Evolutionary conservation across 2,797 vertebrate genomes (phyloP).

Genomic region (Sylvilagus floridanus): DNA sequence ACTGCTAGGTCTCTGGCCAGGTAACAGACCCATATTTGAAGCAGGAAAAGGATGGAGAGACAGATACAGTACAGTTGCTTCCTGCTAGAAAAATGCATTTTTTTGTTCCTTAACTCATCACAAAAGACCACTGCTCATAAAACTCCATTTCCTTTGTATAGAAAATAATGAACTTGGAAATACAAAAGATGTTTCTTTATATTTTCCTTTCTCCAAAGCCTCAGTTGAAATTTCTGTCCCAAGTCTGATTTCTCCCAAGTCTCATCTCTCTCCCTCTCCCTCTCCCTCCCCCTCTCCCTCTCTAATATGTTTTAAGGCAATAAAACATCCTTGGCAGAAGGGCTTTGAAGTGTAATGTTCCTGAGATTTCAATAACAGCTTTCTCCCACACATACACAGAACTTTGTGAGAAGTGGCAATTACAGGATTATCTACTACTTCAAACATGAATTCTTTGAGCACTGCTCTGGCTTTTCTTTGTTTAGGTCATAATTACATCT

Average conservation of each 20-base stretch:
- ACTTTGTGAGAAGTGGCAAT: constrained; percentile 85
- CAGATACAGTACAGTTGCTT: background rate
- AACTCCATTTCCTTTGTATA: constrained; percentile 63
- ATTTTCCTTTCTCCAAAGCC: constrained; percentile 63
- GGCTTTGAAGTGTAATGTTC: constrained; percentile 83
- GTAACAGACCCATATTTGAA: background rate
- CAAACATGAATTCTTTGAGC: constrained; percentile 83
- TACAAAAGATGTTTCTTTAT: constrained; percentile 55
- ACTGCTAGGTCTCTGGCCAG: too few relatives aligned
- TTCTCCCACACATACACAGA: constrained; percentile 70
- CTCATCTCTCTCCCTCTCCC: too few relatives aligned
- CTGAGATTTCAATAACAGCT: constrained; percentile 80
- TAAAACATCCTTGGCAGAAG: constrained; percentile 68
- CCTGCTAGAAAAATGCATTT: background rate
- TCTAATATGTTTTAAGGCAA: constrained; percentile 50
- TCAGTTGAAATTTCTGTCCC: constrained; percentile 59
- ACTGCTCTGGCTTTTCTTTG: constrained; percentile 73
- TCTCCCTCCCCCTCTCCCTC: background rate
- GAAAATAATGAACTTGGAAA: constrained; percentile 47
- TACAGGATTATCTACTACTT: constrained; percentile 86
- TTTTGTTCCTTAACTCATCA: background rate
- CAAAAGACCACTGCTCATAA: background rate
- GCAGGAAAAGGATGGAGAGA: background rate
- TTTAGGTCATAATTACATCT: constrained; percentile 80
- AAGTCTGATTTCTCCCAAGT: background rate